phyloP scores from a whole-genome alignment of 2,113 vertebrate genomes.

The Lota lota region DNA sequence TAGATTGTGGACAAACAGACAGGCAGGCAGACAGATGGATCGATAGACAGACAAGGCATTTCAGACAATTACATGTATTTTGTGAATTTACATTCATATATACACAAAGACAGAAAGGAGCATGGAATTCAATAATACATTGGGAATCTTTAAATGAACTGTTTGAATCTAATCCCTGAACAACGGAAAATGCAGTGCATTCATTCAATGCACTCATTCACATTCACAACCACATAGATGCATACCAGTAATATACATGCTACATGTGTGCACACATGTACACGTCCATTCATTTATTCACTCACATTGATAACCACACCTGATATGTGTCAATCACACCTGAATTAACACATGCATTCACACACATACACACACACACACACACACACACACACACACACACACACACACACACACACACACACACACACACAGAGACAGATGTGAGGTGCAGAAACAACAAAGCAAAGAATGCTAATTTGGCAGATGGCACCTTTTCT shows the following conservation, averaged over 20 bases:
- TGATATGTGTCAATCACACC: conserved; percentile 25
- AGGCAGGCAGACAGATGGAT: too few species aligned
- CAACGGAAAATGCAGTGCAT: not conserved
- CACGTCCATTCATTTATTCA: not conserved
- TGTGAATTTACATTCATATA: too few species aligned
- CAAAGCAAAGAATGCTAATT: conserved; percentile 60
- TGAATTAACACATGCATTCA: conserved; percentile 14
- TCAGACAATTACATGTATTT: too few species aligned
- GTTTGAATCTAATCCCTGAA: not conserved
- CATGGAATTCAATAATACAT: too few species aligned
- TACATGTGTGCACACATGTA: not conserved
- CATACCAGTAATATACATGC: not conserved
- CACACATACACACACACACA: too few species aligned
- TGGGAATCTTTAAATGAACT: too few species aligned
- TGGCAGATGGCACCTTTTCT: conserved; percentile 62
- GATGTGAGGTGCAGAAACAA: conserved; percentile 40
- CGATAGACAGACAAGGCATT: too few species aligned
- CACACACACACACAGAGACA: conserved; percentile 7
- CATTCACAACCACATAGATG: not conserved
- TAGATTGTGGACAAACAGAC: too few species aligned
- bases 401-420: conserved; percentile 27
- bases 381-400: not conserved
- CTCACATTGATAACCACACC: not conserved
- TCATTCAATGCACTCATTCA: not conserved
- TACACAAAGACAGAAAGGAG: too few species aligned